Base-by-base conservation (phyloP, 1,140 invertebrate genomes). In the Aphis gossypii region DNA sequence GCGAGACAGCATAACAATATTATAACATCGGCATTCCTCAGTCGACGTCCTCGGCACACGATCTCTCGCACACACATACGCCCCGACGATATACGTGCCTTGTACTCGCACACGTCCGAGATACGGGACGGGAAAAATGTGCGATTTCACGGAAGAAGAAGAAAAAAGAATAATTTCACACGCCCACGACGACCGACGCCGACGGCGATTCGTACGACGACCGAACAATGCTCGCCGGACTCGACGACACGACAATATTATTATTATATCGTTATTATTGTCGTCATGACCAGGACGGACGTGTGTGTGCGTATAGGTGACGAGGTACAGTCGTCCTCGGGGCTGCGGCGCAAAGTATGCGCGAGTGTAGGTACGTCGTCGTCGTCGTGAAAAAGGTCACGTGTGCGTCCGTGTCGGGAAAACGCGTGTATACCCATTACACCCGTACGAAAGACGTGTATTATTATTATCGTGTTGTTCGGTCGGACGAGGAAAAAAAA, bases 371-470 rank as follows among this genome's bases (percentile, higher is more conserved):
- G 30, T 90, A 44, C 25, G 18, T 20, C 2, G 35, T 44, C 48
- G 48, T 51, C 48, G 83, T 82, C n/a, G 35, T 84, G 54, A 93
- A 92, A 91, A 93, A 86, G 92, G 92, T 93, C 92, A 93, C 92
- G 92, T 93, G 92, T 93, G 92, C 35, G 82, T 93, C 56, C 89
- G 92, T 84, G 48, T 93, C 76, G 91, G 68, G 51, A 92, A 82
- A 83, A 35, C 60, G 30, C n/a, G n/a, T 68, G 23, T 23, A 23
- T 18, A 18, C 18, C 21, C 21, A n/a, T n/a, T n/a, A 76, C n/a
- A 18, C 48, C 14, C 48, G 48, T n/a, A 56, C 30, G 6, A 88
- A 84, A 84, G 83, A 84, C n/a, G n/a, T 44, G 41, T 84, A 84
- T 84, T 76, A 82, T 82, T 18, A 35, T 18, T 35, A 35, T 76